Evolutionary conservation across 92 coral and sea anemone genomes (phyloP), one percentile per base, ranked within the genome.

Genomic region (Palythoa caribaeorum): DNA sequence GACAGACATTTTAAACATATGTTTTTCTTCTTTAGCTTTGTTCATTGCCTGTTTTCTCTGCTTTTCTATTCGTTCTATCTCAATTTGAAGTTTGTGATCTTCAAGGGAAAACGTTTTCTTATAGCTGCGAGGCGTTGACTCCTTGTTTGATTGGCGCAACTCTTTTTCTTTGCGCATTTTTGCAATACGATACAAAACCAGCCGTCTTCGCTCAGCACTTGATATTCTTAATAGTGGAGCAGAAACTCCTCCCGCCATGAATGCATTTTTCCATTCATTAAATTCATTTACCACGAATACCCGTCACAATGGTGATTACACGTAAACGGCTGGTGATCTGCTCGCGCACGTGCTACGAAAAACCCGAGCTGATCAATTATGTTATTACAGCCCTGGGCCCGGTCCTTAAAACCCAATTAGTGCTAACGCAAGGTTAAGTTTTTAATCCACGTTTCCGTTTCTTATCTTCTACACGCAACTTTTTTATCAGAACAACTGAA

Each of bases 1-100:
- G 1, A 88, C 87, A 2, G 98, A 94, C 96, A 94, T 93, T 78
- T 93, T 93, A 68, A 94, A 94, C 54, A 91, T 83, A 50, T 94
- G 96, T 19, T 78, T 73, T 10, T 94, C 94, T 66, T 93, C 96
- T 15, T 88, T 91, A 44, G 88, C 73, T 53, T 91, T 80, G 60
- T 93, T 91, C 19, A 94, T 73, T 15, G 92, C 92, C 55, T 94
- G 98, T 48, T 80, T 88, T 66, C 83, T 91, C 84, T 94, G 94
- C 59, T 84, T 93, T 48, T 94, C 96, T 51, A 94, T 21, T 69
- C 59, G 87, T 21, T 93, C 93, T 1, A 94, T 77, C 71, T 87
- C 87, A 47, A 89, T 83, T 39, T 91, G 93, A 11, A 91, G 90
- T 62, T 90, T 94, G 89, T 91, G 88, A 21, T 93, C 89, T 65